Evolutionary conservation across 2,113 vertebrate species (phyloP), one percentile per base, ranked within the genome.

Genomic region (Alexandromys fortis): DNA sequence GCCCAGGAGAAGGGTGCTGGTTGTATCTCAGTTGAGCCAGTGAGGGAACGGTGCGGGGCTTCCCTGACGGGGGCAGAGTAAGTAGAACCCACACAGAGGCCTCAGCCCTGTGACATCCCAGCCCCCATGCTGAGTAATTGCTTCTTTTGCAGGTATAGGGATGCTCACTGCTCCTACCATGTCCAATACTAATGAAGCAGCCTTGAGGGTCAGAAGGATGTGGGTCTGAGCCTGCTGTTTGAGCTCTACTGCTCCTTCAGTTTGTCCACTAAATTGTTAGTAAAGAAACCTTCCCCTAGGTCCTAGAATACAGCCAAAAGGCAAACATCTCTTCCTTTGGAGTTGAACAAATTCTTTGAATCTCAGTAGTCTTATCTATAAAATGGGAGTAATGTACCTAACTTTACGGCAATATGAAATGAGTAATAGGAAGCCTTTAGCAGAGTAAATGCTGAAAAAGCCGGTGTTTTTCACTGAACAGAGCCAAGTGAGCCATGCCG

Each of bases 301-400:
- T 61, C 83, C 38, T 85, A 35, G 13, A 49, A 79, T 85, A 81
- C n/a, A 88, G 42, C 33, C 87, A 72, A 85, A 95, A 86, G 17
- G 49, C 68, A 92, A 91, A 94, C 92, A 58, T 16, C 68, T 47
- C 52, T 78, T 21, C 19, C 22, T 94, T 91, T 0, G 45, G 22
- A 81, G 58, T 33, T 52, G 81, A 95, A 76, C 58, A 95, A 90
- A 78, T 83, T 85, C 89, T 78, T 72, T 85, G 49, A 88, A 49
- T 38, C 87, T 96, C 61, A 76, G 70, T 86, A 68, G 93, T 35
- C 35, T 94, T 52, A 63, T 49, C 72, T 92, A 65, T 55, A 92
- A 95, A 94, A 68, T 38, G 5, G 55, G 42, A 21, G 89, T 72
- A 68, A 67, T 28, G 90, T 1, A 65, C 28, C 38, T 93, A 47